Evolutionary conservation across 2,797 vertebrate genomes (phyloP), one percentile per base, ranked within the genome.

Genomic region (Cyprinella venusta): DNA sequence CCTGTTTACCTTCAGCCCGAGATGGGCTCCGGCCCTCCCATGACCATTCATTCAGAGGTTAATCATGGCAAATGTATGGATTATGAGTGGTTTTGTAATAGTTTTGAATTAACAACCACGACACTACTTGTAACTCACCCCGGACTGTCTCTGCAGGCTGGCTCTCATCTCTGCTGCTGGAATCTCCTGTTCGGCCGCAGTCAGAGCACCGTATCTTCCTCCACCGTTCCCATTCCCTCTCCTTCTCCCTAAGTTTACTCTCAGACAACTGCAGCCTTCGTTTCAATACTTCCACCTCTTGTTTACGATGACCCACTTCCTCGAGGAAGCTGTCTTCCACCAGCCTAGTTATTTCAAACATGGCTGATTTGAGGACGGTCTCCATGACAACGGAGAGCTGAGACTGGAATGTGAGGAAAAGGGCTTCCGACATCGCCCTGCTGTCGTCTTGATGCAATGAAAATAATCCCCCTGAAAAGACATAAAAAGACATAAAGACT

Each of bases 331-430:
- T 89, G 65, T 83, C 89, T 80, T 91, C 88, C 80, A 90, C 89
- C 79, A 91, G 87, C 87, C 86, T 75, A 42, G 89, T 90, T 67
- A 91, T 89, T 78, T 91, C 90, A n/a, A 86, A 86, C 88, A 91
- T 84, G 36, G 90, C 89, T 12, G 89, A 89, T 67, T 89, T 90
- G 18, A 91, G 89, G 64, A 91, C 81, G 13, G 87, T 90, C 82
- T 91, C 90, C 90, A 91, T 89, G 79, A 91, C 82, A 33, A 85
- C 65, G n/a, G 89, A 87, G 36, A 91, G 90, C 80, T 90, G 89
- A 63, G 86, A 86, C 70, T 90, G 90, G 82, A 91, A 91, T 74
- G 81, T 85, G 67, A 89, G 77, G 76, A 90, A 50, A 30, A 87
- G 80, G n/a, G 87, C n/a, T 42, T 89, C 88, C 16, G 90, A 86